A percentile compares a stretch with the other conserved stretches of the same genome.
Evolutionary conservation across 53 echinoderm and acorn worm genomes (phyloP).

Genomic region (Holothuria leucospilota): DNA sequence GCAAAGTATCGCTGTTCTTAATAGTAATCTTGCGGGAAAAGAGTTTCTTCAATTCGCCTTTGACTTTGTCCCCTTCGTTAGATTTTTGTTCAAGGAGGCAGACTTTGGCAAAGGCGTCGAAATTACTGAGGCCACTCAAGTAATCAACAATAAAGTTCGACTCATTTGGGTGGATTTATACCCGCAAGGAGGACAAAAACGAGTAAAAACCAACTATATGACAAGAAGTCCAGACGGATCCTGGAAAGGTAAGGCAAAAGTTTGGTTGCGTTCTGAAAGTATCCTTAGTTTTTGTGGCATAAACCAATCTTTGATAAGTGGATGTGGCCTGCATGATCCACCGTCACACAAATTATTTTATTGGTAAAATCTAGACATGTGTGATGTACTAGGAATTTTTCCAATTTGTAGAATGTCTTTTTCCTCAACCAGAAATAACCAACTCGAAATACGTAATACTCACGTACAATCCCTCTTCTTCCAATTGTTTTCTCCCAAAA

Average conservation of each 20-base stretch:
- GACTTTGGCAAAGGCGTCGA: no score
- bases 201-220: no score
- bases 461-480: neutral
- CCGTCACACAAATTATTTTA: no score
- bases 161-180: neutral
- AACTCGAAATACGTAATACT: neutral
- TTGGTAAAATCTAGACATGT: no score
- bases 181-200: neutral
- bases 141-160: neutral
- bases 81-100: conserved; percentile 3
- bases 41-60: neutral
- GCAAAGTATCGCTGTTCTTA: neutral
- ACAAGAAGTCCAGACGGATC: neutral
- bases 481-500: neutral
- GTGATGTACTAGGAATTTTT: neutral
- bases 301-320: no score
- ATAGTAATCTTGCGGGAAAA: neutral
- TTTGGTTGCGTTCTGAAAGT: neutral
- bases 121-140: neutral
- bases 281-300: neutral
- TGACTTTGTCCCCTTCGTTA: neutral
- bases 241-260: neutral
- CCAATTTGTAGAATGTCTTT: no score
- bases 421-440: no score
- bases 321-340: no score